Conservation (phyloP, 2,888 invertebrate species). For the Xestobium rufovillosum region DNA sequence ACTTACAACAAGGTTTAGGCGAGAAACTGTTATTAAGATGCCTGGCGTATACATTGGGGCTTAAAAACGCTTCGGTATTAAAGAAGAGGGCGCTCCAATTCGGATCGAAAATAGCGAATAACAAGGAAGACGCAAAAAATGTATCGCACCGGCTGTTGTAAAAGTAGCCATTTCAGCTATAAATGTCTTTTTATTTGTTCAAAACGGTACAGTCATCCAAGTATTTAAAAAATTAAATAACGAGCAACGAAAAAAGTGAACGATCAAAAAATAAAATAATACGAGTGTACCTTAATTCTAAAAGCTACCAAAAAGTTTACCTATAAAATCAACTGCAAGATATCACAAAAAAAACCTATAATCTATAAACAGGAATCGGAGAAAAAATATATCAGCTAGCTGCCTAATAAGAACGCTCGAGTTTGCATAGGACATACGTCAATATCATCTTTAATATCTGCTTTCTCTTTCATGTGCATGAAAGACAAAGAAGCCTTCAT, state of each 20-base stretch:
- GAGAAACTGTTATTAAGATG: conserved; percentile 85
- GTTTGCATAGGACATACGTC: conserved; percentile 53
- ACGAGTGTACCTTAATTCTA: too few species aligned
- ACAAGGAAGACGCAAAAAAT: conserved; percentile 80
- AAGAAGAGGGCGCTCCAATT: conserved; percentile 96
- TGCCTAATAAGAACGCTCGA: conserved; percentile 47
- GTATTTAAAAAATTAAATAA: too few species aligned
- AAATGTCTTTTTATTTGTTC: too few species aligned
- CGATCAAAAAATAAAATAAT: too few species aligned
- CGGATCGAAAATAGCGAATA: conserved; percentile 90
- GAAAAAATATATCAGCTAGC: too few species aligned
- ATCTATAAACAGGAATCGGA: too few species aligned
- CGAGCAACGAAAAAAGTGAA: too few species aligned
- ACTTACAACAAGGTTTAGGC: conserved; percentile 70
- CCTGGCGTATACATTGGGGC: conserved; percentile 59
- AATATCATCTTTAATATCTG: conserved; percentile 35
- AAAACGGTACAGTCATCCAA: too few species aligned
- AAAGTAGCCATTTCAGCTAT: too few species aligned
- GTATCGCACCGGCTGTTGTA: conserved; percentile 45
- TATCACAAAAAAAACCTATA: too few species aligned
- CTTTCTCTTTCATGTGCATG: conserved; percentile 39
- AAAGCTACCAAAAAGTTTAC: too few species aligned
- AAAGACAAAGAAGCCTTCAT: conserved; percentile 52
- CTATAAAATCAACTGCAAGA: too few species aligned
- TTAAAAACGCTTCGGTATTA: conserved; percentile 55